Percentiles rank a stretch among this genome's conserved stretches.
Evolutionary conservation across 1,140 invertebrate genomes (phyloP).

Genomic region (Wasmannia auropunctata): DNA sequence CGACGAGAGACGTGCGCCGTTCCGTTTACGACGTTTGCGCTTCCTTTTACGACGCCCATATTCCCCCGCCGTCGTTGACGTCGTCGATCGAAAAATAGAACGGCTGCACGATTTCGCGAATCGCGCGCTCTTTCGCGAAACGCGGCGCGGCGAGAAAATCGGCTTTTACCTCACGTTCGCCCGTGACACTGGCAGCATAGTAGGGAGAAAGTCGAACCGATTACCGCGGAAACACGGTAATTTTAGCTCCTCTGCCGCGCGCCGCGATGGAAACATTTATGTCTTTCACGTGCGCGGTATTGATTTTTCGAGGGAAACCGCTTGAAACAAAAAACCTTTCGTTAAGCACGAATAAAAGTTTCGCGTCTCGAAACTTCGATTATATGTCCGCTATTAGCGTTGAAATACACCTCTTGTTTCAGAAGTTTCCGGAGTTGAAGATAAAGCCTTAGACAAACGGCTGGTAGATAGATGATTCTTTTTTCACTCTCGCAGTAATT

Average conservation of each 20-base stretch:
- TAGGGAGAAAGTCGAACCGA: slow-evolving; percentile 25
- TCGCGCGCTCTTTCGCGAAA: not conserved
- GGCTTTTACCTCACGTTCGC: not conserved
- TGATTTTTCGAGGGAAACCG: slow-evolving; percentile 6
- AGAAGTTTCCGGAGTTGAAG: not conserved
- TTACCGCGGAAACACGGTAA: not conserved
- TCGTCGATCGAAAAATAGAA: slow-evolving; percentile 43
- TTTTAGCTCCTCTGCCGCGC: not conserved
- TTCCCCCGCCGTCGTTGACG: too few relatives aligned
- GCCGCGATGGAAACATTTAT: not conserved
- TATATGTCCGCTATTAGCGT: slow-evolving; percentile 25
- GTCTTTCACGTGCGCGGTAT: not conserved
- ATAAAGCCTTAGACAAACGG: not conserved
- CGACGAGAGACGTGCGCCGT: slow-evolving; percentile 6
- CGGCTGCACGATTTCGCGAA: slow-evolving; percentile 9
- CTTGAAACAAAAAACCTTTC: not conserved
- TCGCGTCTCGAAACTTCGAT: slow-evolving; percentile 11
- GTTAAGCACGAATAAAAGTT: slow-evolving; percentile 16
- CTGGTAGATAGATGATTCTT: not conserved
- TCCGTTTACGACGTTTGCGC: slow-evolving; percentile 54
- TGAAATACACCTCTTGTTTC: not conserved
- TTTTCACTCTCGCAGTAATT: not conserved
- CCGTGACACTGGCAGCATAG: slow-evolving; percentile 3
- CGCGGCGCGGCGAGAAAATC: not conserved
- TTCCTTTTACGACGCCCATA: slow-evolving; percentile 50